Conservation (phyloP, 2,113 vertebrate species). For the Poecile atricapillus region DNA sequence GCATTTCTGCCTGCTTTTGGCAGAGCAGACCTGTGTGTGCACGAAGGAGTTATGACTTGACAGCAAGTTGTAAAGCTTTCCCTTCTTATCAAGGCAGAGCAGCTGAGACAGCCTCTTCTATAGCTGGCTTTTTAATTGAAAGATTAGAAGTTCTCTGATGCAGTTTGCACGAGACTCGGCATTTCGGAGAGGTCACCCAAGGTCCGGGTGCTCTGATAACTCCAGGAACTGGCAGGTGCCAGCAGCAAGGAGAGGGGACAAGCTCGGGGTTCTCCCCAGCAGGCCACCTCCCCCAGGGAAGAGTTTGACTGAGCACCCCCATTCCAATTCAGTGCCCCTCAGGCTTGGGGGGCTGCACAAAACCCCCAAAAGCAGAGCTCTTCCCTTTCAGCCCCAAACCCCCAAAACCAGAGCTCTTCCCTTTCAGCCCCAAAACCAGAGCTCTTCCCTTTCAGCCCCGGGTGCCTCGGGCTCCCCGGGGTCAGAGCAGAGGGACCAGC, state of each 20-base stretch:
- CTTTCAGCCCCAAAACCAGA: neutral
- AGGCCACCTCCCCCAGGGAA: fast-evolving
- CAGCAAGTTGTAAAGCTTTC: slow-evolving; percentile 39
- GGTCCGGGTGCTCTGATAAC: neutral
- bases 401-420: too few relatives aligned
- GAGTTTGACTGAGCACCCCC: neutral
- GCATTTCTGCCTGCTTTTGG: slow-evolving; percentile 36
- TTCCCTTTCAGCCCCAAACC: neutral
- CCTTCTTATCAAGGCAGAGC: slow-evolving; percentile 64
- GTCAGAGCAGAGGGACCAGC: fast-evolving
- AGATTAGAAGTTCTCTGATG: slow-evolving; percentile 39
- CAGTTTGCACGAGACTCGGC: neutral
- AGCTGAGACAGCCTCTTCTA: slow-evolving; percentile 53
- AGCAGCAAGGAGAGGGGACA: neutral
- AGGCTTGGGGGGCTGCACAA: neutral
- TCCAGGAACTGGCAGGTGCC: neutral
- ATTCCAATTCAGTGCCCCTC: neutral
- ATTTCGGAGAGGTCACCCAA: neutral
- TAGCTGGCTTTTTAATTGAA: slow-evolving; percentile 58
- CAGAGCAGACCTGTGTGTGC: neutral
- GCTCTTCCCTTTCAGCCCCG: neutral
- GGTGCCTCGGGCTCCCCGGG: fast-evolving
- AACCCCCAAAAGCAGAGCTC: neutral
- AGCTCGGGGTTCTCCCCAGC: neutral
- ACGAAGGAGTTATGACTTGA: slow-evolving; percentile 33